Percentiles rank a stretch among this genome's conserved stretches.
Conservation (phyloP, 2,888 invertebrate genomes). For the Torymus tubicola region DNA sequence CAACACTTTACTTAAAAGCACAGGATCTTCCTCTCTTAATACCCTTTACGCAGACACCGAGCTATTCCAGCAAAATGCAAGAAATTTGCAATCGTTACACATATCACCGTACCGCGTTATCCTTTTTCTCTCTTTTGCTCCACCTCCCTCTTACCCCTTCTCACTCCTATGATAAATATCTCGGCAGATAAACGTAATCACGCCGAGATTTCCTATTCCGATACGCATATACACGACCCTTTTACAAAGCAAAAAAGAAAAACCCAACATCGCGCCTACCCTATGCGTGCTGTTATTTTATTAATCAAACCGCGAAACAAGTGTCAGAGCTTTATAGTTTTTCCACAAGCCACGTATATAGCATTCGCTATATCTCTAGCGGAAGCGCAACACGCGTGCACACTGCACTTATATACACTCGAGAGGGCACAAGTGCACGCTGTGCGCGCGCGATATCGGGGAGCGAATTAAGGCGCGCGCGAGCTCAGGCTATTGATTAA, state of each 20-base stretch:
- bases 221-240: neutral
- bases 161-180: constrained; percentile 43
- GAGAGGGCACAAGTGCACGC: constrained; percentile 5
- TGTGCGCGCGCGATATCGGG: neutral
- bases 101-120: neutral
- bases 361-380: neutral
- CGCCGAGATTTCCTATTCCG: constrained; percentile 24
- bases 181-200: constrained; percentile 41
- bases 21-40: no score
- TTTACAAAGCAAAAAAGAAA: neutral
- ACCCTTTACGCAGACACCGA: neutral
- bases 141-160: neutral
- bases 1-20: neutral
- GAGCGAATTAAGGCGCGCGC: constrained; percentile 58
- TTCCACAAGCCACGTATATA: neutral
- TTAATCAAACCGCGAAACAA: constrained; percentile 50
- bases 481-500: constrained; percentile 59
- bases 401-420: neutral
- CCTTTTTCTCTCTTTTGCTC: neutral
- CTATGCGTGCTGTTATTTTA: constrained; percentile 48
- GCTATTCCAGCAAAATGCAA: constrained; percentile 19
- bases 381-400: neutral
- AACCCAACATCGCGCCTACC: neutral
- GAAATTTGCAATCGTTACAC: constrained; percentile 41
- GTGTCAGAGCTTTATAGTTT: constrained; percentile 25